A percentile compares a stretch with the other conserved stretches of the same genome.
Conservation (phyloP, 2,113 vertebrate genomes). For the Ciconia boyciana region DNA sequence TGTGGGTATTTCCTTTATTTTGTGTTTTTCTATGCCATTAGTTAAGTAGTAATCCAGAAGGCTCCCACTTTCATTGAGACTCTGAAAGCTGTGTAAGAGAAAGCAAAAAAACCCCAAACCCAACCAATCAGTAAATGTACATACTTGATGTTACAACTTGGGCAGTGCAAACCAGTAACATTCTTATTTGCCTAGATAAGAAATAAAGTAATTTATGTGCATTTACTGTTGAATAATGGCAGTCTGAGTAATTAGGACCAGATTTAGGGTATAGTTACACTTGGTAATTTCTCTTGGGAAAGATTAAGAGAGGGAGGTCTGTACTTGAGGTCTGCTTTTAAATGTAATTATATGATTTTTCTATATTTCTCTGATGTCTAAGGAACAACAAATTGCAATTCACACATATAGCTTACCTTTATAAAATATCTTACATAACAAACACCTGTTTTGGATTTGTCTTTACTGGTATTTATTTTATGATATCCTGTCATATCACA, state of each 20-base stretch:
- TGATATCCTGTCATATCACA: no score
- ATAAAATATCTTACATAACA: not conserved
- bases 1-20: not conserved
- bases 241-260: not conserved
- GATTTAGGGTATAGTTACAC: not conserved
- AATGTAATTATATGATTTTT: not conserved
- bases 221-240: not conserved
- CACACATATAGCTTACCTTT: not conserved
- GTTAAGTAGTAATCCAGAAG: not conserved
- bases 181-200: not conserved
- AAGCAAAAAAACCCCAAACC: not conserved
- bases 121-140: not conserved
- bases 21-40: not conserved
- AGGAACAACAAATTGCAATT: not conserved
- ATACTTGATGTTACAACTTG: fast-evolving
- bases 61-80: not conserved
- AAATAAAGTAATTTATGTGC: not conserved
- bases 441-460: fast-evolving
- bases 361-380: not conserved
- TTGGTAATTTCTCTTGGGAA: not conserved
- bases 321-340: not conserved
- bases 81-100: not conserved
- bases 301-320: not conserved
- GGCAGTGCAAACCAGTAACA: not conserved
- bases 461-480: not conserved